Conservation (phyloP, 2,113 vertebrate genomes). For the Tilapia sparmanii region DNA sequence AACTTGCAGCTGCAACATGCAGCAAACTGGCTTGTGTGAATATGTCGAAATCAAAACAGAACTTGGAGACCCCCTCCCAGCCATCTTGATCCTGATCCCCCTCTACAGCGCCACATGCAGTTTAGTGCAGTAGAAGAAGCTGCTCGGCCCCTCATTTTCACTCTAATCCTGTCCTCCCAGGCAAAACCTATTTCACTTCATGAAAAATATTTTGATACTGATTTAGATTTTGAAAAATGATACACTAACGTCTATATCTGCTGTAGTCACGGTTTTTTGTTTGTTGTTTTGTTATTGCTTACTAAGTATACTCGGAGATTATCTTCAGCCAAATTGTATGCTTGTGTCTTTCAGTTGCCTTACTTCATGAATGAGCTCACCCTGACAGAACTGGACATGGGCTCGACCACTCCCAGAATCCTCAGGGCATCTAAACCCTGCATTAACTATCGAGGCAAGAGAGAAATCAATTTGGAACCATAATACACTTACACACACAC, state of each 20-base stretch:
- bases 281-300: background rate
- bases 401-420: slow-evolving; percentile 89
- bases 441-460: slow-evolving; percentile 88
- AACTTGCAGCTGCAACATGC: background rate
- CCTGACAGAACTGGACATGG: slow-evolving; percentile 97
- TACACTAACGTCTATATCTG: background rate
- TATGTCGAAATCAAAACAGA: background rate
- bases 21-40: background rate
- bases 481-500: background rate
- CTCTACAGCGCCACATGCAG: background rate
- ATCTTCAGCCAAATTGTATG: background rate
- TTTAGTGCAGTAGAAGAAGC: background rate
- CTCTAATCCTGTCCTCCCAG: background rate
- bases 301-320: background rate
- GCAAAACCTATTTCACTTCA: background rate
- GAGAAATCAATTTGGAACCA: background rate
- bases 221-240: background rate
- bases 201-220: background rate
- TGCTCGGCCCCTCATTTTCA: background rate
- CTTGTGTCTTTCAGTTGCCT: slow-evolving; percentile 77
- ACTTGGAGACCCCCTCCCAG: background rate
- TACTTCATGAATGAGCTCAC: slow-evolving; percentile 99
- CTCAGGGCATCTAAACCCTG: slow-evolving; percentile 86
- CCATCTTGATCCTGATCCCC: background rate
- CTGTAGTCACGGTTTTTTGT: background rate